A percentile compares a stretch with the other conserved stretches of the same genome.
Conservation (phyloP, 2,888 invertebrate genomes). For the Pollenia griseotomentosa region DNA sequence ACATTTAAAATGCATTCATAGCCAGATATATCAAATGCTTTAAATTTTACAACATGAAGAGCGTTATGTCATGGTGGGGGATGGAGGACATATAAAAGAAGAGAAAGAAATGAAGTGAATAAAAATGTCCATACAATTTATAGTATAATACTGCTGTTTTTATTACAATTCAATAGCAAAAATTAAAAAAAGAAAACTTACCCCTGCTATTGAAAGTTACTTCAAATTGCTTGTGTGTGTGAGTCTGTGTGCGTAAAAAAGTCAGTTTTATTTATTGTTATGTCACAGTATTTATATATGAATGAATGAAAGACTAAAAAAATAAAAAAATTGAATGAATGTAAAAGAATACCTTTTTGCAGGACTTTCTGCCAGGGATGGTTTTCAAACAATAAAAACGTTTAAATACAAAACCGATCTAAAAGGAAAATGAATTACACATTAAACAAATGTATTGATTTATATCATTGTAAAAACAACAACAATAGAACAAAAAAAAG, state of each 20-base stretch:
- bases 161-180: slow-evolving; percentile 53
- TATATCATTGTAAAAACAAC: slow-evolving; percentile 57
- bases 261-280: slow-evolving; percentile 62
- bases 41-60: slow-evolving; percentile 26
- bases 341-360: slow-evolving; percentile 53
- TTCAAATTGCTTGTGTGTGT: slow-evolving; percentile 1
- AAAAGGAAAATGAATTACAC: slow-evolving; percentile 20
- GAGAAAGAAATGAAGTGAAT: slow-evolving; percentile 65
- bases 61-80: slow-evolving; percentile 8
- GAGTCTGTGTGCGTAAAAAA: not conserved
- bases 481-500: slow-evolving; percentile 5
- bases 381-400: slow-evolving; percentile 61
- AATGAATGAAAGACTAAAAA: slow-evolving; percentile 16
- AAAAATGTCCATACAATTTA: slow-evolving; percentile 69
- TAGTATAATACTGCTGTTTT: slow-evolving; percentile 39
- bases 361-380: slow-evolving; percentile 36
- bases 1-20: slow-evolving; percentile 69
- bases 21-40: slow-evolving; percentile 63
- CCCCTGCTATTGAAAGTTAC: slow-evolving; percentile 54
- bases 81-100: not conserved
- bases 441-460: slow-evolving; percentile 59
- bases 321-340: not conserved
- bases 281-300: slow-evolving; percentile 53
- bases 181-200: slow-evolving; percentile 35
- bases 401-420: slow-evolving; percentile 27